phyloP scores from a whole-genome alignment of 2,113 vertebrate genomes.

The Monarcha castaneiventris region DNA sequence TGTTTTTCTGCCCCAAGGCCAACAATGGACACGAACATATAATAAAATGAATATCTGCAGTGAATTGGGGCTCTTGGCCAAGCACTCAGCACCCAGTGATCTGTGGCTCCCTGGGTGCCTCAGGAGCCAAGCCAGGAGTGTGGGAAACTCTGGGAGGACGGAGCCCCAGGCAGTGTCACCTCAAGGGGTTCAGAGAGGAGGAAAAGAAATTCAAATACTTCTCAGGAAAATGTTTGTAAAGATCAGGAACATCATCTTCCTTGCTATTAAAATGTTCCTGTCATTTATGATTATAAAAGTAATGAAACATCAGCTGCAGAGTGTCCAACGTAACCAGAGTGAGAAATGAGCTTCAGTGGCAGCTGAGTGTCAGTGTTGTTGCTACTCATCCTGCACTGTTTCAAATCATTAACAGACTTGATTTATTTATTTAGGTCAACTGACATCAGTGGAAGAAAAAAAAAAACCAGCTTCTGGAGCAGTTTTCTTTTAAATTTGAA shows the following conservation, averaged over 20 bases:
- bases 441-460: not conserved
- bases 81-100: not conserved
- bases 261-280: not conserved
- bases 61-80: accelerated
- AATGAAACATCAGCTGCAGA: not conserved
- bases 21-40: no score
- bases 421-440: not conserved
- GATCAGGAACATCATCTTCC: not conserved
- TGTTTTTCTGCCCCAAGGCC: not conserved
- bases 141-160: not conserved
- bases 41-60: not conserved
- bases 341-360: not conserved
- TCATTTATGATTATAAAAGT: not conserved
- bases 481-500: not conserved
- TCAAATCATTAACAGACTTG: not conserved
- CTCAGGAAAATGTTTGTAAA: not conserved
- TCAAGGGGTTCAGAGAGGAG: not conserved
- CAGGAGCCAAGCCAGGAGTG: not conserved
- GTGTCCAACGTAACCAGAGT: not conserved
- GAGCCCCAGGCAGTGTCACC: not conserved
- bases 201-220: not conserved
- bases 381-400: not conserved
- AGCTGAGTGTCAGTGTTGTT: not conserved
- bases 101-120: not conserved
- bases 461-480: not conserved